Base-by-base conservation (phyloP, 2,888 invertebrate genomes). In the Catocala sponsa region DNA sequence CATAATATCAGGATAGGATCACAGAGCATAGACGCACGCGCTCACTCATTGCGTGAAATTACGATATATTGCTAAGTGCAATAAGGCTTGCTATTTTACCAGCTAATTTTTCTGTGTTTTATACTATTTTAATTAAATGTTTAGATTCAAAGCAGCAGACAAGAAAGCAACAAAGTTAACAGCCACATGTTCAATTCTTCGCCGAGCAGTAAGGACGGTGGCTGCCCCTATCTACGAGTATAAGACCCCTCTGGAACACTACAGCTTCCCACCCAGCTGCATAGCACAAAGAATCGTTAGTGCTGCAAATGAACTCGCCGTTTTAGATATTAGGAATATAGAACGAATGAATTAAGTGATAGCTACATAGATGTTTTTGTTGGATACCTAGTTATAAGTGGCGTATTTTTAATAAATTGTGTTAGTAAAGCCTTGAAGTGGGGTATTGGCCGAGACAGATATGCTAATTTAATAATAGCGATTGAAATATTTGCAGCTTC, bases 231-330 rank as follows among this genome's bases (percentile, higher is more conserved):
- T 59, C 0, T 90, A 84, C 60, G 86, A 90, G 13, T 92, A 90
- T 56, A 89, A 84, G 49, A 76, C 84, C 0, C 86, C 86, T 0
- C 59, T 88, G 9, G 84, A 88, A 25, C 82, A 83, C 2, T 91
- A 87, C 48, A 82, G 84, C 0, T 50, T 44, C 0, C 76, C 82
- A 0, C 91, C 91, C 0, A 61, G 76, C 4, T 81, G 71, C 60
- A 83, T 90, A 0, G 87, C 88, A 0, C 86, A 88, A 57, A 86
- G 66, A 55, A 73, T 91, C 5, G 71, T 85, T 0, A 70, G 65
- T 11, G 86, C 85, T 1, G 82, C 80, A 5, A 78, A 75, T 15
- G 79, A 83, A 44, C 59, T 83, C 0, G 58, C 75, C 0, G 38
- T 74, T 4, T 55, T 79, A 13, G 80, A 80, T 55, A 61, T 71